phyloP scores from a whole-genome alignment of 1,140 invertebrate species.

The Phthorimaea operculella region DNA sequence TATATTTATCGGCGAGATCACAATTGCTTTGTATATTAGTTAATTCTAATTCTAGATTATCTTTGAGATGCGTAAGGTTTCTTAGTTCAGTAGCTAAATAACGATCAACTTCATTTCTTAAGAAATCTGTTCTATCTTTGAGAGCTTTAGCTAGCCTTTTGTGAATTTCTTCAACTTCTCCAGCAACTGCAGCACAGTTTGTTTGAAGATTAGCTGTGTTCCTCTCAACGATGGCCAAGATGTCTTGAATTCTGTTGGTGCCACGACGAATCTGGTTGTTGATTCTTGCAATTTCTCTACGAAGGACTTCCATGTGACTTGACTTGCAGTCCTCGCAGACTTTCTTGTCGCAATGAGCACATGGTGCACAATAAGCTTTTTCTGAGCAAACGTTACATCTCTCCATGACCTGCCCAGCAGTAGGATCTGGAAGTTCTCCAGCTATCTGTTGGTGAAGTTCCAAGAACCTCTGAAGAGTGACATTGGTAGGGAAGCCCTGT shows the following conservation, averaged over 20 bases:
- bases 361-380: conserved; percentile 89
- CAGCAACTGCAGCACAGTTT: conserved; percentile 86
- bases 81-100: conserved; percentile 86
- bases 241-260: conserved; percentile 87
- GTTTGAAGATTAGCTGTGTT: conserved; percentile 85
- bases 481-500: conserved; percentile 95
- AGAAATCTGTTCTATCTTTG: conserved; percentile 89
- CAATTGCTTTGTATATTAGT: conserved; percentile 94
- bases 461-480: conserved; percentile 93
- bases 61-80: conserved; percentile 86
- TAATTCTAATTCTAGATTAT: conserved; percentile 92
- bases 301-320: conserved; percentile 94
- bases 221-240: conserved; percentile 84
- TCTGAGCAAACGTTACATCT: conserved; percentile 92
- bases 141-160: conserved; percentile 88
- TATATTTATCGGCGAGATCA: conserved; percentile 95
- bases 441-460: conserved; percentile 96
- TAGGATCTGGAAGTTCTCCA: conserved; percentile 89
- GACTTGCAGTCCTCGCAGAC: conserved; percentile 91
- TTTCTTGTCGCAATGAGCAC: conserved; percentile 96
- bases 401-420: conserved; percentile 84
- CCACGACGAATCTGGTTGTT: conserved; percentile 92
- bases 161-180: conserved; percentile 93
- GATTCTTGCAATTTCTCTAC: conserved; percentile 92
- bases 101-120: conserved; percentile 89